Base-by-base conservation (phyloP, 2,888 invertebrate genomes). In the Troides aeacus region DNA sequence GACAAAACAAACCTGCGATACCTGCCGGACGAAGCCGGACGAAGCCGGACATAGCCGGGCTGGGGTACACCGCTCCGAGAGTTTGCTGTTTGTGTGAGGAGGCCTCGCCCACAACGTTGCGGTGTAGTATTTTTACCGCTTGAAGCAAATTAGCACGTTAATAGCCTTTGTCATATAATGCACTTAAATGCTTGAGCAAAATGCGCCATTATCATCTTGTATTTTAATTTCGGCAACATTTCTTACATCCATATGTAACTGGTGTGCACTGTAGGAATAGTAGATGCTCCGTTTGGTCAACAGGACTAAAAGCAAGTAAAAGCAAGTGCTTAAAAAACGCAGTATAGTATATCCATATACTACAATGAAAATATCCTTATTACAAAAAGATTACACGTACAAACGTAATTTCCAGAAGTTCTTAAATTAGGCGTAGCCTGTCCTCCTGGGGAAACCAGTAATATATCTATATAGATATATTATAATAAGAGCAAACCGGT, bases 41-140 rank as follows among this genome's bases (percentile, higher is more conserved):
- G 5, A 5, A 5, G 30, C 30, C 30, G 30, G 30, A 0, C 30
- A 30, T 3, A 5, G 30, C 78, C 83, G 84, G 76, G 78, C 83
- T 80, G 83, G 83, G 74, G 73, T 30, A 30, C 75, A 66, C 72
- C 73, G 74, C 80, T 78, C 81, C 83, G 83, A 84, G 85, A 84
- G 85, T 85, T 84, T 84, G 84, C 85, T 84, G 85, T 85, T 85
- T 84, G 84, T 84, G 82, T 83, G 84, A 83, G 83, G 80, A 75
- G 74, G 75, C 73, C 74, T 77, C 80, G 82, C 81, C 81, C 83
- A 80, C 81, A 76, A 76, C 77, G 75, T 72, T 71, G 73, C 76
- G 76, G 76, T 81, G 80, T 81, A 83, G 79, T 81, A 81, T 83
- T 84, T 81, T 79, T 58, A 58, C 62, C 58, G 67, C 58, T 46